Base-by-base conservation (phyloP, 1,140 invertebrate species). In the Prorops nasuta region DNA sequence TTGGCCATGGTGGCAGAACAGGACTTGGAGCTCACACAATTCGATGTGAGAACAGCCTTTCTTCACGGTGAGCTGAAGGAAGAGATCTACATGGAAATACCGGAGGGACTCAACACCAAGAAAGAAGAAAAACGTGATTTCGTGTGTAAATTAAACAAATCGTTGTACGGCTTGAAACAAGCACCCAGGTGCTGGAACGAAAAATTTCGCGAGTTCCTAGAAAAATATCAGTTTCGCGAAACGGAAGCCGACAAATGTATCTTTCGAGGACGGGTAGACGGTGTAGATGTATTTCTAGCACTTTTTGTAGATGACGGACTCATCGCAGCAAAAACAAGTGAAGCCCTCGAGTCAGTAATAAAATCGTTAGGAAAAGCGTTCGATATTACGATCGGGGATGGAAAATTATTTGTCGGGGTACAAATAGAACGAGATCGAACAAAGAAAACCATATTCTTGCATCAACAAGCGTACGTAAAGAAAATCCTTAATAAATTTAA, bases 401-500 rank as follows among this genome's bases (percentile, higher is more conserved):
- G 3, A 14, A 35, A 14, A 4, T 9, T 14, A 9, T 35, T 35
- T 35, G 34, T 35, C 14, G 34, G 34, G 34, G 34, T 35, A 9
- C 34, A 35, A 14, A 35, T 35, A 31, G 18, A 49, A 21, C 51
- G 36, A 28, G 12, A 8, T 28, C 19, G 54, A 20, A 32, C 38
- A 4, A 22, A 17, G 24, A 36, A 22, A 17, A 41, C 1, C 9
- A 55, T 72, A 42, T 58, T 54, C 36, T 44, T 69, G 42, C 41
- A 56, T 41, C 69, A 67, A 49, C 9, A 19, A 19, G 42, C 55
- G 3, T 69, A 69, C 48, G 59, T 59, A 22, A 51, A 63, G 15
- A 51, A 44, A 32, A 32, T 71, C 21, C 36, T 72, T n/a, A 21
- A 46, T 31, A 59, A 52, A 41, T 72, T 69, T 45, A 43, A 57